Conservation (phyloP, 2,113 vertebrate genomes). For the Apodemus speciosus region DNA sequence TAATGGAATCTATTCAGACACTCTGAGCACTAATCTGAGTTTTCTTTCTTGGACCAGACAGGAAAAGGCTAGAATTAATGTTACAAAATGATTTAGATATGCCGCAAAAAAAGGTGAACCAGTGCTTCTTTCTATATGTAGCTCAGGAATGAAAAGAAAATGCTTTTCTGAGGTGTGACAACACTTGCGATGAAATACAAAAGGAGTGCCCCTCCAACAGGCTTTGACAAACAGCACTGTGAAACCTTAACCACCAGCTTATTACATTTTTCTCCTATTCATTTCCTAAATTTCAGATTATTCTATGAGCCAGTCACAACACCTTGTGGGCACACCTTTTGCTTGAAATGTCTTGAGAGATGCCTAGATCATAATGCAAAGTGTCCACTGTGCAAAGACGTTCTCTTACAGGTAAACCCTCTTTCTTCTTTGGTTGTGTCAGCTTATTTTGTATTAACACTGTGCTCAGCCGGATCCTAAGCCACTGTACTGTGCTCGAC, state of each 20-base stretch:
- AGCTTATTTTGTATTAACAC: constrained; percentile 25
- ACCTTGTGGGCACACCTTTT: constrained; percentile 95
- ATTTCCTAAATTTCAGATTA: constrained; percentile 86
- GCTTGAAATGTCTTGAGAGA: constrained; percentile 94
- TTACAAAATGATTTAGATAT: constrained; percentile 32
- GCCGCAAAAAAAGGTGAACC: constrained; percentile 6
- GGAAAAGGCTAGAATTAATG: constrained; percentile 30
- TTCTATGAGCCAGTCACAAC: constrained; percentile 96
- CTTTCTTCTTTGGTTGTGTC: constrained; percentile 38
- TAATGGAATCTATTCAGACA: constrained; percentile 52
- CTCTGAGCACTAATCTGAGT: constrained; percentile 36
- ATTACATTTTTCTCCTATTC: constrained; percentile 64
- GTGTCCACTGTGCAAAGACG: constrained; percentile 95
- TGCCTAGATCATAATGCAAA: constrained; percentile 95
- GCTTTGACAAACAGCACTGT: constrained; percentile 31
- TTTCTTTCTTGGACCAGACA: constrained; percentile 38
- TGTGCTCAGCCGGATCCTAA: constrained; percentile 2
- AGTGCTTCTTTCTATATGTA: constrained; percentile 43
- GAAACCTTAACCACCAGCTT: constrained; percentile 39
- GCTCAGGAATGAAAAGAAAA: constrained; percentile 49
- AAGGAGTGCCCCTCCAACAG: neutral
- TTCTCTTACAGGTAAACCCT: constrained; percentile 89
- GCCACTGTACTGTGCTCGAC: neutral
- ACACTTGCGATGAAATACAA: neutral
- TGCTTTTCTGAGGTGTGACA: constrained; percentile 14